These are phyloP conservation scores for Eustalomyia histrio DNA, from an alignment of 2,888 invertebrate species.

Conservation along the genomic window DNA sequence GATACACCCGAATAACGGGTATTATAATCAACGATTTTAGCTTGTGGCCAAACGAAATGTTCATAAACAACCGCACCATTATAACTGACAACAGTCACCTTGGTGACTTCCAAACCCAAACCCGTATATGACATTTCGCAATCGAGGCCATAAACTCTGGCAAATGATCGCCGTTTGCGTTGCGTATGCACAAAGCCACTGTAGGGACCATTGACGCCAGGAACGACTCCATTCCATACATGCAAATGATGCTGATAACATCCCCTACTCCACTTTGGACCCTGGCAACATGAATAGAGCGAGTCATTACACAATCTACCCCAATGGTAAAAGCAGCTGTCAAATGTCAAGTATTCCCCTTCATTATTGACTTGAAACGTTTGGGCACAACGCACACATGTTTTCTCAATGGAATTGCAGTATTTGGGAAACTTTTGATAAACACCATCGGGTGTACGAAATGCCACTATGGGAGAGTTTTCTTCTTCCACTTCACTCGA, in stretches of 20 bases:
- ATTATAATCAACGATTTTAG: conserved; percentile 94
- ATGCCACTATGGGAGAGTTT: conserved; percentile 62
- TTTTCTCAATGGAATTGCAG: conserved; percentile 80
- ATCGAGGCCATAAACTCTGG: conserved; percentile 89
- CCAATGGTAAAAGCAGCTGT: conserved; percentile 93
- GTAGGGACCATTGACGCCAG: conserved; percentile 87
- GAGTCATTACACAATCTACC: conserved; percentile 83
- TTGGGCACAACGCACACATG: conserved; percentile 87
- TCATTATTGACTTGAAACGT: conserved; percentile 85
- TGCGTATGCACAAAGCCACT: conserved; percentile 84
- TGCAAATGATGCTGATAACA: conserved; percentile 85
- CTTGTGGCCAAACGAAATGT: conserved; percentile 89
- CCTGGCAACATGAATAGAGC: conserved; percentile 84
- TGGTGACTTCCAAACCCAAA: conserved; percentile 90
- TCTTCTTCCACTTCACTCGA: conserved; percentile 75
- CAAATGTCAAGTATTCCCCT: conserved; percentile 86
- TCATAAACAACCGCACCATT: conserved; percentile 90
- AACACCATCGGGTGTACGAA: conserved; percentile 75
- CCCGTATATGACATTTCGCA: conserved; percentile 98
- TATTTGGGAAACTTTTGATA: conserved; percentile 69
- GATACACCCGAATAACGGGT: conserved; percentile 97
- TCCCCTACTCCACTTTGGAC: conserved; percentile 80
- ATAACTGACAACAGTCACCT: conserved; percentile 89
- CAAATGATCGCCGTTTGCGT: conserved; percentile 17
- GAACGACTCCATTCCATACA: conserved; percentile 87